These are phyloP conservation scores for Sycophaga agraensis DNA, from an alignment of 1,140 invertebrate species.

Conservation along the genomic window DNA sequence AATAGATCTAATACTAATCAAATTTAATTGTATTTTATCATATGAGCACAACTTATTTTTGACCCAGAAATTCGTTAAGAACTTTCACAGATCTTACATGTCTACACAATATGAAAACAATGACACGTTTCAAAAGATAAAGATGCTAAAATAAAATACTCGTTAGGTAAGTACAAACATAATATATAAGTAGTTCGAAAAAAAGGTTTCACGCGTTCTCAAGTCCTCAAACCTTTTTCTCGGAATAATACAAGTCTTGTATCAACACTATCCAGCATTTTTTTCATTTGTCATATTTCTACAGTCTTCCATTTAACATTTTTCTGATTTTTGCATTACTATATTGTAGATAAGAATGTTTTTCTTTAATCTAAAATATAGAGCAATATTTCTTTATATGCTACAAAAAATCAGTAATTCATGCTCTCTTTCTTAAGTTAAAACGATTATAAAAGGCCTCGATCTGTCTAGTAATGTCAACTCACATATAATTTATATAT, in stretches of 20 bases:
- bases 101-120: neutral
- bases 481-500: neutral
- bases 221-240: neutral
- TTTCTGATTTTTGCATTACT: neutral
- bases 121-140: neutral
- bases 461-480: neutral
- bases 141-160: neutral
- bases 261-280: neutral
- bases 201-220: neutral
- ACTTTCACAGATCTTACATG: neutral
- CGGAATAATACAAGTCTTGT: neutral
- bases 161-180: neutral
- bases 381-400: neutral
- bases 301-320: constrained; percentile 14
- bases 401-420: neutral
- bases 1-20: neutral
- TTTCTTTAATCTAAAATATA: neutral
- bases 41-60: neutral
- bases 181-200: no score
- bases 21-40: neutral
- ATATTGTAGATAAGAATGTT: neutral
- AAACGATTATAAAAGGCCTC: neutral
- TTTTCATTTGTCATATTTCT: neutral
- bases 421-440: neutral
- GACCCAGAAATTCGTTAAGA: neutral